Base-by-base conservation (phyloP, 1,140 invertebrate species). In the Aphidius gifuensis region DNA sequence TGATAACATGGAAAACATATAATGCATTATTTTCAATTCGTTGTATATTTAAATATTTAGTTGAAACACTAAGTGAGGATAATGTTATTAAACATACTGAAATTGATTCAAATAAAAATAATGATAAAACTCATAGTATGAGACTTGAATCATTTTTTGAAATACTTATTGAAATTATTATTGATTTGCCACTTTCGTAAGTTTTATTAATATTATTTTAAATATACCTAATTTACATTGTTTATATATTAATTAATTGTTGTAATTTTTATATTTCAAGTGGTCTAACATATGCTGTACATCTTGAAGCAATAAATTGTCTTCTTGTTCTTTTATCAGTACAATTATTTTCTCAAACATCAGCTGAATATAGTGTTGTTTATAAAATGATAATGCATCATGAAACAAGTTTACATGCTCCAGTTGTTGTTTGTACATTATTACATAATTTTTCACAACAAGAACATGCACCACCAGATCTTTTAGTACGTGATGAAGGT, bases 1-100 rank as follows among this genome's bases (percentile, higher is more conserved):
- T 96, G 79, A 90, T 95, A 68, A 89, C 92, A 51, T 98, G 95
- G 94, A 96, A 98, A 79, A 90, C 93, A 0, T 94, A 92, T 75
- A 98, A 98, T 82, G 92, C 92, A 0, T 78, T 99, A 42, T 96
- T 97, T 72, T 90, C 97, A 21, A 87, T 98, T 61, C 85, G 96
- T 60, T 91, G 88, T 69, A 85, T 96, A 60, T 86, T 90, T 59
- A 98, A 97, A 78, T 97, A 93, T 78, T 85, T 97, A 48, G 89
- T 96, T 9, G 90, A 92, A 76, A 88, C 86, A 57, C 83, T 90
- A 4, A 87, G 86, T 0, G 91, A 93, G 74, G 87, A 89, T 65
- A 87, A 90, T 65, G 80, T 93, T 64, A 82, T 89, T 40, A 83
- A 87, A 68, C 90, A 93, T 71, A 85, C 90, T 66, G 89, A 92